Evolutionary conservation across 2,797 vertebrate species (phyloP), one percentile per base, ranked within the genome.

Genomic region (Pangasius macronema): DNA sequence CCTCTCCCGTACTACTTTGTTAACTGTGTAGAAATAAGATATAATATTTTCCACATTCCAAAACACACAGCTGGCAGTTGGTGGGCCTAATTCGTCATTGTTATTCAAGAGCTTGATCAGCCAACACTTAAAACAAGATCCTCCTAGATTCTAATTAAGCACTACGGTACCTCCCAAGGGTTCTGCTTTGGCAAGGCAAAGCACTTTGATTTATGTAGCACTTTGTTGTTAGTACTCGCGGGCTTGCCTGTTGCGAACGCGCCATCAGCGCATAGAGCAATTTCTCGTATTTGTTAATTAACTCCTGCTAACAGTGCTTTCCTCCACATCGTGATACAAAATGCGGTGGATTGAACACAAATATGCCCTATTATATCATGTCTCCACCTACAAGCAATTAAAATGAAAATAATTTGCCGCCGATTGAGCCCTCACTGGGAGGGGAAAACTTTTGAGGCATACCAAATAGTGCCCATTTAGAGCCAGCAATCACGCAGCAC

Each of bases 71-170:
- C 88, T 91, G 93, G 94, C 92, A 20, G 94, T 95, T 94, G 92
- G 84, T 87, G 94, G 93, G 94, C 93, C 92, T 92, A 92, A 94
- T 96, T 95, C 95, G 95, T 96, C 95, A 96, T 95, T 96, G 95
- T 96, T 96, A 96, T 96, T 95, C 95, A 93, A 91, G 94, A 90
- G 93, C 93, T 95, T 89, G 90, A 93, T 96, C 95, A 96, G 94
- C 96, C 96, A 88, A 94, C 93, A 95, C 95, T 96, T 96, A 96
- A 96, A 96, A 96, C 95, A 94, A 94, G 95, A 96, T 96, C 95
- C 95, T 96, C 95, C 95, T 96, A 95, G 95, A 96, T 96, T 96
- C 96, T 96, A 97, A 96, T 97, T 95, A 96, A 96, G 94, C 95
- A 94, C 94, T 93, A 93, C 94, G 94, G 94, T 95, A 93, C 92